Evolutionary conservation across 1,140 invertebrate species (phyloP).

Genomic region (Apis mellifera): Amel_HAv3.1 CM009931.2:20704001-20704500

Average conservation of each 20-base stretch:
- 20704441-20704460: background rate
- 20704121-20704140: background rate
- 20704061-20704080: background rate
- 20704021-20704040: background rate
- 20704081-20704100: constrained; percentile 43
- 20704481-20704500: background rate
- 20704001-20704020: background rate
- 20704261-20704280: constrained; percentile 5
- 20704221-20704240: constrained; percentile 22
- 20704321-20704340: background rate
- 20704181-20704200: background rate
- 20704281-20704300: background rate
- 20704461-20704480: background rate
- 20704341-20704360: background rate
- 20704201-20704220: constrained; percentile 38
- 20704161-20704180: background rate
- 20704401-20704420: background rate
- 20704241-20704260: background rate
- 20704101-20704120: constrained; percentile 9
- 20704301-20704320: background rate
- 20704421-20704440: background rate
- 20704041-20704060: constrained; percentile 22
- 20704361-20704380: background rate
- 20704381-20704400: too few species aligned
- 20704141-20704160: background rate